Conservation (phyloP, 2,888 invertebrate species). For the Heliothis peltigera region DNA sequence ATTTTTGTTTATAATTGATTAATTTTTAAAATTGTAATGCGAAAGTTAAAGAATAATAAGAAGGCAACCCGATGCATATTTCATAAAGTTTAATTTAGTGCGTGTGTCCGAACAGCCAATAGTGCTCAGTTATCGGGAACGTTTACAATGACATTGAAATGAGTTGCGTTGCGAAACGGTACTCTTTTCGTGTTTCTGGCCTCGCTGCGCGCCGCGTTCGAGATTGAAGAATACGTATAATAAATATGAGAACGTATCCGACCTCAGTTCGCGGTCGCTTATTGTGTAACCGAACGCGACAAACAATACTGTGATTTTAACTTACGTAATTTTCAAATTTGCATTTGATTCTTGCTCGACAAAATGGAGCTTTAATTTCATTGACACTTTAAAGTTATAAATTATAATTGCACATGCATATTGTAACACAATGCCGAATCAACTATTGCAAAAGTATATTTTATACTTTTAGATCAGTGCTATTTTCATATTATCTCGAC, state of each 20-base stretch:
- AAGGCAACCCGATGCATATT: neutral
- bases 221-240: conserved; percentile 89
- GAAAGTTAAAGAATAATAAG: neutral
- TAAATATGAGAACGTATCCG: conserved; percentile 88
- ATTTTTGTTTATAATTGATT: neutral
- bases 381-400: conserved; percentile 49
- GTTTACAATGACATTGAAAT: conserved; percentile 87
- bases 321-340: conserved; percentile 74
- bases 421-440: conserved; percentile 44
- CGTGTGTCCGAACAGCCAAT: conserved; percentile 27
- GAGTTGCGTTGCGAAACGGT: conserved; percentile 86
- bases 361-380: conserved; percentile 65
- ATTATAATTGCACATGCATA: conserved; percentile 45
- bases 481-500: conserved; percentile 9
- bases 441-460: conserved; percentile 26
- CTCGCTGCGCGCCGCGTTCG: conserved; percentile 79
- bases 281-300: conserved; percentile 84
- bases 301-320: conserved; percentile 80
- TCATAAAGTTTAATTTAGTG: conserved; percentile 17
- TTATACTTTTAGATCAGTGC: conserved; percentile 4
- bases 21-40: neutral
- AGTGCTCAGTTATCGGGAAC: conserved; percentile 69
- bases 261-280: conserved; percentile 87
- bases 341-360: conserved; percentile 70
- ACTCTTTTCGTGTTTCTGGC: conserved; percentile 84